These are phyloP conservation scores for Tinamus guttatus DNA, from an alignment of 2,113 vertebrate species.

Conservation along the genomic window DNA sequence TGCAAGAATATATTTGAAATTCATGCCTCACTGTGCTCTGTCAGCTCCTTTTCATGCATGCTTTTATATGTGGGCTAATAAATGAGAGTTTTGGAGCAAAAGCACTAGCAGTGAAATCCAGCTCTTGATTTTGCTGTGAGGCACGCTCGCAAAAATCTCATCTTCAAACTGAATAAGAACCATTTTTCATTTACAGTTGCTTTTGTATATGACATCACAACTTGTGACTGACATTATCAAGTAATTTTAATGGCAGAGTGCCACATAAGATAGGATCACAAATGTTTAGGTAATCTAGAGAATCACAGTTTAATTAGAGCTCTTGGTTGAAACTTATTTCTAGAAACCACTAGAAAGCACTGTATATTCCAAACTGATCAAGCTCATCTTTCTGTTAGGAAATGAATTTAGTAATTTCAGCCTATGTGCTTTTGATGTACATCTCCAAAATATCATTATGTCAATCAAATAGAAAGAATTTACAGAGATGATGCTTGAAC, in stretches of 20 bases:
- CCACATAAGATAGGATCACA: not conserved
- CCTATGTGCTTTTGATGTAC: not conserved
- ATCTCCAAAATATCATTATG: not conserved
- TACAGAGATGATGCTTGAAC: not conserved
- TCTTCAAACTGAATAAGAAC: not conserved
- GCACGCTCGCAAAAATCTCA: not conserved
- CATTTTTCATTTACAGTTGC: not conserved
- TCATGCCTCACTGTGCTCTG: constrained; percentile 43
- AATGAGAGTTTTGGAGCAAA: constrained; percentile 26
- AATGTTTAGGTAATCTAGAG: not conserved
- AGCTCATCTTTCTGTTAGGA: not conserved
- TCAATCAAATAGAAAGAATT: not conserved
- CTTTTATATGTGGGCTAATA: constrained; percentile 43
- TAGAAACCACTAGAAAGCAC: not conserved
- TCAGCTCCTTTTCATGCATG: constrained; percentile 52
- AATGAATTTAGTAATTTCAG: not conserved
- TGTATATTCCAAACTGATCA: not conserved
- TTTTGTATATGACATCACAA: not conserved
- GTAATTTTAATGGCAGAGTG: not conserved
- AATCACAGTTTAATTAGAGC: not conserved
- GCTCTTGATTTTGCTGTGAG: not conserved
- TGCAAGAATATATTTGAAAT: constrained; percentile 59
- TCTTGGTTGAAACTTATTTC: not conserved
- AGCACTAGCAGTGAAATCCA: constrained; percentile 28
- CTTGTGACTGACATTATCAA: not conserved